Evolutionary conservation across 2,888 invertebrate genomes (phyloP).

Genomic region (Scrobipalpa atriplicella): DNA sequence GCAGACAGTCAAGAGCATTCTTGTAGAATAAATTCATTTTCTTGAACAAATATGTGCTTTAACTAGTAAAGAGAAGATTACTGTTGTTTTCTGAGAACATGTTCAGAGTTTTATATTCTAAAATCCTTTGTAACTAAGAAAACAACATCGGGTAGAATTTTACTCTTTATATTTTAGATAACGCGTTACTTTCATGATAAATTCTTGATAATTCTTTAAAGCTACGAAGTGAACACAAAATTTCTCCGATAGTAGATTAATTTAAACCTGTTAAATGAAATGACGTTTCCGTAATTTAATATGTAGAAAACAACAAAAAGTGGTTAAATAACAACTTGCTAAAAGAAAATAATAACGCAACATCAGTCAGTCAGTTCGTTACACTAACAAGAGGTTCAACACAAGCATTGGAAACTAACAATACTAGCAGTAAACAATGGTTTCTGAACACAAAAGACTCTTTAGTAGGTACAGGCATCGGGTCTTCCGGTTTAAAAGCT

Average conservation of each 20-base stretch:
- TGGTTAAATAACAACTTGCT: too few relatives aligned
- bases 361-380: conserved; percentile 10
- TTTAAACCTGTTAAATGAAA: too few relatives aligned
- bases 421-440: conserved; percentile 1
- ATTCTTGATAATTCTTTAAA: too few relatives aligned
- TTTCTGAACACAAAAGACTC: neutral
- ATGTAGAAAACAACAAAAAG: too few relatives aligned
- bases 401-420: conserved; percentile 11
- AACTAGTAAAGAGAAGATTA: neutral
- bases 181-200: too few relatives aligned
- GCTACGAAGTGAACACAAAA: too few relatives aligned
- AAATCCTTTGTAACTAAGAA: neutral
- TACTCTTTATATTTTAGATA: too few relatives aligned
- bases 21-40: conserved; percentile 16
- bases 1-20: conserved; percentile 5
- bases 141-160: too few relatives aligned
- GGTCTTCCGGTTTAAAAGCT: neutral
- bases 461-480: neutral
- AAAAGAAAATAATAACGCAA: neutral
- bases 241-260: too few relatives aligned
- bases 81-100: neutral
- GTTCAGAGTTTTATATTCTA: neutral
- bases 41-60: conserved; percentile 6
- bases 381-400: conserved; percentile 9
- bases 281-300: too few relatives aligned